A percentile compares a stretch with the other conserved stretches of the same genome.
These are phyloP conservation scores for Scleropages formosus DNA, from an alignment of 2,797 vertebrate species.

Conservation along the genomic window DNA sequence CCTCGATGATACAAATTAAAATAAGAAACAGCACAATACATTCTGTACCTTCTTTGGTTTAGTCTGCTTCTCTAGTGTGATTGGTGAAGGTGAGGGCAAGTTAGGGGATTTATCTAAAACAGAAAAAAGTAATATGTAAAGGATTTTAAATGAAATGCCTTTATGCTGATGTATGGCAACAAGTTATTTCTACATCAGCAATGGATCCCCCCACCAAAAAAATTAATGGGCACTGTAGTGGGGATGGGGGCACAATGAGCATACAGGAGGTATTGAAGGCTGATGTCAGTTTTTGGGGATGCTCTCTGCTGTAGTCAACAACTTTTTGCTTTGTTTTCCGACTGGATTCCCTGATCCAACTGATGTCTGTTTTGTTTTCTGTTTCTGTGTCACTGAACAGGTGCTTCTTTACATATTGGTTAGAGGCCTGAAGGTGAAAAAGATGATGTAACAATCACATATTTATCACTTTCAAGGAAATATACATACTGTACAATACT, in stretches of 20 bases:
- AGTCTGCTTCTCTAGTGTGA: constrained; percentile 39
- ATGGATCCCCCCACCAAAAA: too few species aligned
- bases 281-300: constrained; percentile 36
- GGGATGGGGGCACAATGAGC: background rate
- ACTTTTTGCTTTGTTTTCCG: constrained; percentile 75
- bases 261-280: background rate
- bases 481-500: background rate
- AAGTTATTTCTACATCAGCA: too few species aligned
- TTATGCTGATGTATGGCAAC: too few species aligned
- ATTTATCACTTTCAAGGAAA: background rate
- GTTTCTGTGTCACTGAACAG: constrained; percentile 88
- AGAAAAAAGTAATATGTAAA: constrained; percentile 13
- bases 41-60: constrained; percentile 53
- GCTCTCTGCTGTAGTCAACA: constrained; percentile 74
- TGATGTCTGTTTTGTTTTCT: constrained; percentile 74
- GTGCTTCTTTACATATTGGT: constrained; percentile 67
- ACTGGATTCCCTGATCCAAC: constrained; percentile 79
- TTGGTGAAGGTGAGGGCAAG: constrained; percentile 38
- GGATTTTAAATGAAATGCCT: too few species aligned
- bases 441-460: background rate
- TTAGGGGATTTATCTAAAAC: constrained; percentile 51
- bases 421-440: background rate
- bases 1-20: too few species aligned
- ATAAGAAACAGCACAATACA: too few species aligned
- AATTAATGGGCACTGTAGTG: too few species aligned